These are phyloP conservation scores for Pomacea maculata DNA, from an alignment of 1,140 invertebrate genomes.

Conservation along the genomic window DNA sequence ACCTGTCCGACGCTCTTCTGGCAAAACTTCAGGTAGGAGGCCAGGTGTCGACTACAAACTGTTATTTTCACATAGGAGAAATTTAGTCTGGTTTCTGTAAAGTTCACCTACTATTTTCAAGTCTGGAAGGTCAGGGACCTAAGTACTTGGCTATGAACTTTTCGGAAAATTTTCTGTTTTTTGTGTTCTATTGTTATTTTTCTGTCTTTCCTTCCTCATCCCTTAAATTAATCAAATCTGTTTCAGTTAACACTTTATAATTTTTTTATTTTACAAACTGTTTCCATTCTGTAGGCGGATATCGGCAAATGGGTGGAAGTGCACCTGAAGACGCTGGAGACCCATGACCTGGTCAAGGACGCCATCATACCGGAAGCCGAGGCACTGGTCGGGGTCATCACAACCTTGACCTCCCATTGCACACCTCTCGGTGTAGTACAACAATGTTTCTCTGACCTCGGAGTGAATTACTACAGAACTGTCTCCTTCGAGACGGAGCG, in stretches of 20 bases:
- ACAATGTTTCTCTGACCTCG: slow-evolving; percentile 44
- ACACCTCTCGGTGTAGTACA: slow-evolving; percentile 42
- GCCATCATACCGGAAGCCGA: slow-evolving; percentile 46
- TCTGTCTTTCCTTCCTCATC: not conserved
- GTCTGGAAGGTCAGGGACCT: no score
- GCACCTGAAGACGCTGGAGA: slow-evolving; percentile 25
- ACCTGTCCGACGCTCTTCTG: slow-evolving; percentile 35
- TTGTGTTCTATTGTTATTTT: no score
- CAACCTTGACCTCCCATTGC: slow-evolving; percentile 38
- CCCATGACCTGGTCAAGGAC: slow-evolving; percentile 40
- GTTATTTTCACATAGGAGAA: no score
- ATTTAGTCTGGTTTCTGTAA: no score
- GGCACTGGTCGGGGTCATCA: slow-evolving; percentile 36
- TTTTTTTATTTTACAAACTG: not conserved
- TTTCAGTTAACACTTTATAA: no score
- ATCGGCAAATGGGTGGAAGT: slow-evolving; percentile 35
- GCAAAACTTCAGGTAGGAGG: slow-evolving; percentile 45
- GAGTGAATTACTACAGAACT: slow-evolving; percentile 53
- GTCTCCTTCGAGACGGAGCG: slow-evolving; percentile 50
- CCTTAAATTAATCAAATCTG: no score
- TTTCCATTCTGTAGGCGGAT: slow-evolving; percentile 30
- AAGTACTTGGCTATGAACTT: no score
- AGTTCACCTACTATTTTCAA: no score
- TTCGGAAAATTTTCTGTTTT: no score
- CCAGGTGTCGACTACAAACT: no score